Percentiles rank a stretch among this genome's conserved stretches.
phyloP scores from a whole-genome alignment of 2,888 invertebrate species.

The Megalurothrips usitatus region DNA sequence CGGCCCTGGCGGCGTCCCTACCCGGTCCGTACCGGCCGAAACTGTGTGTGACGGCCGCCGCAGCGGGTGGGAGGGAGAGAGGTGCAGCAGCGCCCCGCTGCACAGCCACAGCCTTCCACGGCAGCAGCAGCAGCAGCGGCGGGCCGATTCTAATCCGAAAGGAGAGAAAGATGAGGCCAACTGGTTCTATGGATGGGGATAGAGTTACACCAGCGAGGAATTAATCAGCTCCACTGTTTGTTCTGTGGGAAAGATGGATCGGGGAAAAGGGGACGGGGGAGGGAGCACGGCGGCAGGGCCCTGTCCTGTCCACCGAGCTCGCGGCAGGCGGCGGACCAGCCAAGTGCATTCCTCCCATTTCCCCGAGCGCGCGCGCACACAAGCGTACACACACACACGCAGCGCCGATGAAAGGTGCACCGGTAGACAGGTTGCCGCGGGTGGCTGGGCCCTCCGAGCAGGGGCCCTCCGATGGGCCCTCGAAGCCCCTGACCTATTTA shows the following conservation, averaged over 20 bases:
- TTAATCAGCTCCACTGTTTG: slow-evolving; percentile 8
- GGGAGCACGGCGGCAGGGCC: too few species aligned
- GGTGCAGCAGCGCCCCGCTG: too few species aligned
- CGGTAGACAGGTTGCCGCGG: neutral
- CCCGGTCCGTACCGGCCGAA: too few species aligned
- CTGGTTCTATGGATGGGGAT: slow-evolving; percentile 9
- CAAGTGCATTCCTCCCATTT: slow-evolving; percentile 8
- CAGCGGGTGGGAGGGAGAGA: too few species aligned
- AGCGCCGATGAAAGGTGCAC: neutral
- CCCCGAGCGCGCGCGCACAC: neutral
- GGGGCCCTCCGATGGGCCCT: too few species aligned
- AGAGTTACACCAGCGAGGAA: neutral
- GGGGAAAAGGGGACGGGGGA: too few species aligned
- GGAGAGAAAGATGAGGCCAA: slow-evolving; percentile 19
- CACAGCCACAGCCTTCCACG: too few species aligned
- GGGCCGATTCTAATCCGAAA: slow-evolving; percentile 3
- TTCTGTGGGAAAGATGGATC: neutral
- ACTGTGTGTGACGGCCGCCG: too few species aligned
- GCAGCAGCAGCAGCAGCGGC: too few species aligned
- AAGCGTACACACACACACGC: neutral
- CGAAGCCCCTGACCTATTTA: neutral
- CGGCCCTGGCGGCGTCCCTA: too few species aligned
- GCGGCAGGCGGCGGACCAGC: neutral
- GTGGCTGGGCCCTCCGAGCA: too few species aligned
- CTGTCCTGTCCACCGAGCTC: too few species aligned